Evolutionary conservation across 2,113 vertebrate species (phyloP), one percentile per base, ranked within the genome.

Genomic region (Clarias magur): DNA sequence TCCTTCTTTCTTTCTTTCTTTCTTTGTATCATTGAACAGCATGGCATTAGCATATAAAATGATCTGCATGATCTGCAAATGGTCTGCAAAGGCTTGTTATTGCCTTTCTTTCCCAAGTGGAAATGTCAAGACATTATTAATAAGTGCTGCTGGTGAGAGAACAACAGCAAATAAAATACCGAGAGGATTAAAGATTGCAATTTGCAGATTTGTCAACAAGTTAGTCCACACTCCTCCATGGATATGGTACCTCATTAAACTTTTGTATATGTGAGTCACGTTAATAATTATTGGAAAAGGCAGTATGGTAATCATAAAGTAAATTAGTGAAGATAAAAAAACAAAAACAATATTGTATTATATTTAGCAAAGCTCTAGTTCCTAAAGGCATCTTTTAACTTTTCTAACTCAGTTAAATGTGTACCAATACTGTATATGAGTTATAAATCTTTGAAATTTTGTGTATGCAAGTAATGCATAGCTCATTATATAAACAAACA

Each of bases 81-180:
- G 42, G 54, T 88, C 82, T 75, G 81, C 83, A 70, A 62, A 80
- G 30, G n/a, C 83, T 57, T 73, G 59, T 90, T 84, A 80, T 86
- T 84, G 87, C 57, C 63, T 85, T 87, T 73, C 42, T 80, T 80
- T 88, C 82, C 86, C 79, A 83, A 81, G 63, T 82, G 83, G 83
- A 90, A 90, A 90, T 87, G 75, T 80, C 81, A 82, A 81, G 78
- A 60, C 38, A 82, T 65, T 84, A 83, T 87, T 88, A 90, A 89
- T 86, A 88, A 88, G 59, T 62, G 75, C 81, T 57, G 57, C 38
- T 60, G 25, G n/a, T 79, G 80, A 57, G 38, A 68, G 80, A 83
- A 30, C 75, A 56, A 67, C 84, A 84, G 57, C 86, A 86, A 88
- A 85, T 86, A 72, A 63, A 73, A 86, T n/a, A 62, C 16, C 10